Conservation (phyloP, 2,888 invertebrate genomes). For the Azorinus chamasolen region DNA sequence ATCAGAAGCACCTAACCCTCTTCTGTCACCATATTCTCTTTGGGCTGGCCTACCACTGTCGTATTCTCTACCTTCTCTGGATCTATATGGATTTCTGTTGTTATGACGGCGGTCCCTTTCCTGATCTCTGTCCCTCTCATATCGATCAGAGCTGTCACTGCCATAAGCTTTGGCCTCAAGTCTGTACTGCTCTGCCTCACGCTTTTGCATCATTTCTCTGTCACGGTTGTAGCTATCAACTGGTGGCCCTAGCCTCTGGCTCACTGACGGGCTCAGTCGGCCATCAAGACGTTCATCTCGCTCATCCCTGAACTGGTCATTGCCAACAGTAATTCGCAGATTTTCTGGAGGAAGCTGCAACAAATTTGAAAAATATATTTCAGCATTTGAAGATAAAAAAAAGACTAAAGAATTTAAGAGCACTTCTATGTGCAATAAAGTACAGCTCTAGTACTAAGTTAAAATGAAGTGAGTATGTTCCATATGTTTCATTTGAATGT, state of each 20-base stretch:
- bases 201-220: neutral
- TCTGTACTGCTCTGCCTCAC: neutral
- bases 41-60: conserved; percentile 42
- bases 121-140: conserved; percentile 12
- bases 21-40: conserved; percentile 51
- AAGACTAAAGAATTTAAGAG: too few relatives aligned
- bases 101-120: conserved; percentile 21
- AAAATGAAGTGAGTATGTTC: too few relatives aligned
- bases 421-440: too few relatives aligned
- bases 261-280: conserved; percentile 20
- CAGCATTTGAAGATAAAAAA: neutral
- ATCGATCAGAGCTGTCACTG: conserved; percentile 4
- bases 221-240: conserved; percentile 15
- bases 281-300: conserved; percentile 4
- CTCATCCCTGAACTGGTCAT: conserved; percentile 68
- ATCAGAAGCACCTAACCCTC: conserved; percentile 40
- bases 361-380: neutral
- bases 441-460: too few relatives aligned
- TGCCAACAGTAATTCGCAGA: conserved; percentile 74
- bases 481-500: too few relatives aligned
- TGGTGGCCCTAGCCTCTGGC: conserved; percentile 61
- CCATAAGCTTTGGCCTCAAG: conserved; percentile 14
- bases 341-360: conserved; percentile 60
- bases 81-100: conserved; percentile 15
- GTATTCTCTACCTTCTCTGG: conserved; percentile 25